phyloP scores from a whole-genome alignment of 2,797 vertebrate species.

The Hephaestus fuliginosus region DNA sequence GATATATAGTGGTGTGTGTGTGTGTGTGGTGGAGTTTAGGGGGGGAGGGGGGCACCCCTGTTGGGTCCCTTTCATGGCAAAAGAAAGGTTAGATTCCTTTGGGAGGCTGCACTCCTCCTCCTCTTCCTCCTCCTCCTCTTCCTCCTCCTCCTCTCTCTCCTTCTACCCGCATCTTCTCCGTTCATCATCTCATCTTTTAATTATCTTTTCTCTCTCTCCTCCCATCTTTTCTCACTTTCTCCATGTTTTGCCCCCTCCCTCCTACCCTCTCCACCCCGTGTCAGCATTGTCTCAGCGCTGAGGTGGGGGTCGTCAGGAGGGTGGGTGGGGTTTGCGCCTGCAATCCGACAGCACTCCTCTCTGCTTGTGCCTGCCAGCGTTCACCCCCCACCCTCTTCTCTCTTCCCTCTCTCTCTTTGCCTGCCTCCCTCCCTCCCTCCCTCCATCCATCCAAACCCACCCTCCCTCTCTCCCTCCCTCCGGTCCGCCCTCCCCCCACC shows the following conservation, averaged over 20 bases:
- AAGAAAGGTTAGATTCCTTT: constrained; percentile 83
- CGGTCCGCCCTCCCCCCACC: constrained; percentile 84
- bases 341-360: constrained; percentile 75
- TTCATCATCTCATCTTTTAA: too few species aligned
- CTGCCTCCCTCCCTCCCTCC: constrained; percentile 36
- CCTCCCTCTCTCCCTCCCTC: constrained; percentile 49
- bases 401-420: constrained; percentile 25
- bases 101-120: constrained; percentile 74
- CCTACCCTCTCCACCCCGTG: constrained; percentile 24
- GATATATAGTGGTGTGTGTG: constrained; percentile 36
- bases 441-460: constrained; percentile 14
- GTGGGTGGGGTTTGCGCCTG: constrained; percentile 85
- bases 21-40: constrained; percentile 36
- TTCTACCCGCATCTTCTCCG: too few species aligned
- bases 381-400: constrained; percentile 45
- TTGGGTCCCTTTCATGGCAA: constrained; percentile 73
- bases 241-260: constrained; percentile 29
- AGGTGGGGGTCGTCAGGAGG: constrained; percentile 72
- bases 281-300: constrained; percentile 82
- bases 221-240: constrained; percentile 56
- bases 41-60: constrained; percentile 45
- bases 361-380: constrained; percentile 72
- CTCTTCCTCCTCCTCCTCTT: constrained; percentile 39
- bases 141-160: too few species aligned
- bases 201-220: constrained; percentile 7